Evolutionary conservation across 2,888 invertebrate species (phyloP), one percentile per base, ranked within the genome.

Genomic region (Tetheella fluctuosa): DNA sequence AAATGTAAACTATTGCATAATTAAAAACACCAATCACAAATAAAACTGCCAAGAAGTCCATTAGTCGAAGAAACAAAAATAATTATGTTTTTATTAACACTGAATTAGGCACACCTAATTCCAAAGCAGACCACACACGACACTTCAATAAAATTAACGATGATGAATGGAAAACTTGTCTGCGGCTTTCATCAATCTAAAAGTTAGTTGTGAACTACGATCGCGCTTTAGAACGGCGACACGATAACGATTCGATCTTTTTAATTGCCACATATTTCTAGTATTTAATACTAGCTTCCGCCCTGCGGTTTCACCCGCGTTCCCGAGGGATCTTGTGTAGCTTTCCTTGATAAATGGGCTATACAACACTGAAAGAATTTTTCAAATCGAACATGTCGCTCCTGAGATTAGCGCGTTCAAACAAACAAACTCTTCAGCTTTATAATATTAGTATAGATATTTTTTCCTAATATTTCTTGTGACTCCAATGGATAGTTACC

Each of bases 81-180:
- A 76, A 73, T 76, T 71, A 76, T 77, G 71, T 69, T 79, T 80
- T 76, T 84, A 81, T 81, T 80, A 70, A 68, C 64, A 62, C 69
- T 67, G 67, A 58, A 64, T 64, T 76, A 69, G 81, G 67, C 77
- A 58, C 79, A 77, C 79, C 84, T 78, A 54, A 54, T 81, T 83
- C 84, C 85, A 84, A 75, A 76, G 62, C 74, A 83, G 85, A 17
- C 42, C 48, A 48, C 81, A 84, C 67, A 81, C 77, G 89, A 89
- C 85, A 86, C 88, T 87, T 82, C 89, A 88, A 90, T 90, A 88
- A 90, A 89, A 91, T 90, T 91, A 91, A 91, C 90, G 75, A 87
- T 92, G 92, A 93, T 91, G 80, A 90, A 93, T 92, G 89, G 85
- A 89, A 90, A 90, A 88, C 86, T 85, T 81, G 86, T 85, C 85